Evolutionary conservation across 2,888 invertebrate species (phyloP), one percentile per base, ranked within the genome.

Genomic region (Brenthis daphne): DNA sequence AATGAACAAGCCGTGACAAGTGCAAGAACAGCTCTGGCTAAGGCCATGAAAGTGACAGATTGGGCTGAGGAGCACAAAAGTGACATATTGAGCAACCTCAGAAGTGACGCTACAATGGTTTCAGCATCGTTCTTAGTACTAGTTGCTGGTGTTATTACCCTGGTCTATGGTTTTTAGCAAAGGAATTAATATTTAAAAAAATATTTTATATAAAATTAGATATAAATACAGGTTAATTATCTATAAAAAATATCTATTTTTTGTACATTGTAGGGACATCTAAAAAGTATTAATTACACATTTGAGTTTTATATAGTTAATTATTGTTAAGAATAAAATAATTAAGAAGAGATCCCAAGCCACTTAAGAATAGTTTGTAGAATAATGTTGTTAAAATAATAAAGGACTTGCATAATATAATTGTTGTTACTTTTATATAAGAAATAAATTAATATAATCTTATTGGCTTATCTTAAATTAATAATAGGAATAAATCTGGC

Each of bases 31-130:
- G 68, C 83, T 0, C 58, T 90, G 47, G 71, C 47, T 0, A 74
- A 75, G 43, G 81, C 85, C 0, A 81, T 76, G 53, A 78, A 77
- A 0, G 58, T 74, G 1, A 75, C 79, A 0, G 61, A 71, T 0
- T 92, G 92, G 92, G 89, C 89, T 0, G 73, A 79, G 2, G 76
- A 69, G 14, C 91, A 90, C 68, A 82, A 79, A 16, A 77, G 75
- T 0, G 85, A 83, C 2, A 82, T 92, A 13, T 68, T 86, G 47
- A 77, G 71, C 8, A 79, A 73, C 14, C 69, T 92, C 3, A 80
- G 75, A 33, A 84, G 77, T 61, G 51, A 72, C n/a, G 82, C 82
- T 0, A 72, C 72, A 2, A 47, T 76, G 1, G 54, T 72, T 0
- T 69, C 80, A 2, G 82, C 84, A 1, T 85, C 87, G 2, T 65